Conservation (phyloP, 1,140 invertebrate species). For the Bombus sylvicola region DNA sequence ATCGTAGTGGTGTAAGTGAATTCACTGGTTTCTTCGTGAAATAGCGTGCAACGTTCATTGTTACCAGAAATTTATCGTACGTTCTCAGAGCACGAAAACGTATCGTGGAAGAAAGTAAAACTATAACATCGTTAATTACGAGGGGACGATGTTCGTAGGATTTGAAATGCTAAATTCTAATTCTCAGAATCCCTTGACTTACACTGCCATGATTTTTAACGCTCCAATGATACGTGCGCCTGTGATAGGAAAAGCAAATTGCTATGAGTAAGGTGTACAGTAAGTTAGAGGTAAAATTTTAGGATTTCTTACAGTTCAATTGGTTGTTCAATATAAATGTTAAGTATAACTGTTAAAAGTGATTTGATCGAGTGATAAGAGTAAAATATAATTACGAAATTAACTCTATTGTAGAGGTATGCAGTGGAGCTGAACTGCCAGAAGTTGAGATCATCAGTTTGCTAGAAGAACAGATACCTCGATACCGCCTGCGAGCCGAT, state of each 20-base stretch:
- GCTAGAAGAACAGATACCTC: slow-evolving; percentile 96
- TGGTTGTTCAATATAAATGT: neutral
- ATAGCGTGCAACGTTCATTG: too few relatives aligned
- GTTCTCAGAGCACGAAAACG: too few relatives aligned
- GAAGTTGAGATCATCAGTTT: slow-evolving; percentile 98
- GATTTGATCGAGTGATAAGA: neutral
- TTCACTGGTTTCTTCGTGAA: too few relatives aligned
- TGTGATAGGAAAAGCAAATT: neutral
- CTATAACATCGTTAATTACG: too few relatives aligned
- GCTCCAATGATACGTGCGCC: neutral
- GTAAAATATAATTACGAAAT: neutral
- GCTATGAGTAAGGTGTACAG: neutral
- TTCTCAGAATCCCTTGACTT: too few relatives aligned
- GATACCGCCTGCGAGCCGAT: slow-evolving; percentile 96
- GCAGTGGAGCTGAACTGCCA: slow-evolving; percentile 92
- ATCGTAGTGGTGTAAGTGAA: too few relatives aligned
- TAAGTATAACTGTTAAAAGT: neutral
- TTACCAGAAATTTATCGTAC: too few relatives aligned
- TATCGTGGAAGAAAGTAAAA: too few relatives aligned
- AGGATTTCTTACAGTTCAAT: neutral
- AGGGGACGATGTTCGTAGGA: too few relatives aligned
- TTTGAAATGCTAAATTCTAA: too few relatives aligned
- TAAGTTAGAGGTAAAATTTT: neutral
- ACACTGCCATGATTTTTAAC: too few relatives aligned
- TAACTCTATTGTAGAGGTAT: slow-evolving; percentile 86